Evolutionary conservation across 2,888 invertebrate genomes (phyloP), one percentile per base, ranked within the genome.

Genomic region (Oxyscelio sp.): DNA sequence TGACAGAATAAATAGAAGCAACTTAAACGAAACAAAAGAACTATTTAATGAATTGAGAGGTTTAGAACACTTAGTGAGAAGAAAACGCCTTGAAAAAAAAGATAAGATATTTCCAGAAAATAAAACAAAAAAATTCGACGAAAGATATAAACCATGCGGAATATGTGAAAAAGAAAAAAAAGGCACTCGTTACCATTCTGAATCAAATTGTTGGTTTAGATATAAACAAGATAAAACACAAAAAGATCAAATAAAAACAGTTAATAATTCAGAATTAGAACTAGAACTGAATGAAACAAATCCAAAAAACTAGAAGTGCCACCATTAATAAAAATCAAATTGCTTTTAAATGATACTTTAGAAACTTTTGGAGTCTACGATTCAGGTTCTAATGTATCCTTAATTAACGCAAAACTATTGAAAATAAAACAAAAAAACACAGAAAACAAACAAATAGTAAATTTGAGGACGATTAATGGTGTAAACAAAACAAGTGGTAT

Each of bases 1-100:
- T 24, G 87, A 90, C 73, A 90, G 70, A 83, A 91, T 92, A 65
- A 88, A 91, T 71, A 91, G 91, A 84, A 88, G 89, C 84, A 79
- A 63, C 63, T 73, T 90, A 66, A 65, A 88, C 87, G 66, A 86
- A 17, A 90, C 90, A 31, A 80, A 88, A 85, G 90, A 91, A 56
- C 63, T 92, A 22, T 90, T 86, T 58, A 91, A 91, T 87, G 89
- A 91, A 68, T 63, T 92, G 38, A 85, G 90, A 63, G 88, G 86
- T 80, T 77, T 90, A 11, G 90, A 92, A 89, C 89, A 91, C 56
- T 48, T 90, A 61, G 65, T 58, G 17, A 68, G 73, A 54, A 89
- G 84, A 52, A 88, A 78, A 75, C 27, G 38, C 38, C 80, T 45
- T 19, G 56, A 80, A 43, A 85, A 78, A 79, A 85, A 73, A 59